These are phyloP conservation scores for Mustela nigripes DNA, from an alignment of 2,113 vertebrate species.

Conservation along the genomic window DNA sequence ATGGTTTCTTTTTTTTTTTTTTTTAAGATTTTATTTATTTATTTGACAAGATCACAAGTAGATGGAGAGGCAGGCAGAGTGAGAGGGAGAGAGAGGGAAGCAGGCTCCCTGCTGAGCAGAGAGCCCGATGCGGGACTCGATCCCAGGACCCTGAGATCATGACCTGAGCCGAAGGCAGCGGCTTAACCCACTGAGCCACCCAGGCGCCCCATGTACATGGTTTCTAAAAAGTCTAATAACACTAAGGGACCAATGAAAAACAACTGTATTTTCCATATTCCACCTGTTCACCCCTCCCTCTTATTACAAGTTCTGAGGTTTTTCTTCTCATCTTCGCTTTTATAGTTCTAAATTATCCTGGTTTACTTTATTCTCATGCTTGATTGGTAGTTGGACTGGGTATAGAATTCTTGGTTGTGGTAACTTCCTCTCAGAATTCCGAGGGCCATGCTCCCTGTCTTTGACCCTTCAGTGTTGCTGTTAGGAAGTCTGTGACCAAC, in stretches of 20 bases:
- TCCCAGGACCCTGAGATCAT: no score
- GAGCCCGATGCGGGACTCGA: no score
- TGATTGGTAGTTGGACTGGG: not conserved
- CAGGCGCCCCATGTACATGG: no score
- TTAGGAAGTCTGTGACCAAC: not conserved
- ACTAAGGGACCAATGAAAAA: not conserved
- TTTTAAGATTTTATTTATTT: no score
- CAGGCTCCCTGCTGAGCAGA: no score
- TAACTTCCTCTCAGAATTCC: not conserved
- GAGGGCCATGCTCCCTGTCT: not conserved
- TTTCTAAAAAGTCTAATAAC: not conserved
- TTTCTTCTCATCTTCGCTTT: not conserved
- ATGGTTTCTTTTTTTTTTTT: not conserved
- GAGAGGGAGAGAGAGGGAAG: no score
- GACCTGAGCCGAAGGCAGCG: no score
- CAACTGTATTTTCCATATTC: not conserved
- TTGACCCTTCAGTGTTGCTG: not conserved
- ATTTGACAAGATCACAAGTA: no score
- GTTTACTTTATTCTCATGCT: not conserved
- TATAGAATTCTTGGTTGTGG: not conserved
- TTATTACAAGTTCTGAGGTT: not conserved
- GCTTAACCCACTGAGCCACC: no score
- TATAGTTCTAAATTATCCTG: not conserved
- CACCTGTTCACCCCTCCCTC: not conserved
- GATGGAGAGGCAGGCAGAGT: no score